Percentiles rank a stretch among this genome's conserved stretches.
These are phyloP conservation scores for Ficedula albicollis DNA, from an alignment of 2,797 vertebrate species.

Conservation along the genomic window DNA sequence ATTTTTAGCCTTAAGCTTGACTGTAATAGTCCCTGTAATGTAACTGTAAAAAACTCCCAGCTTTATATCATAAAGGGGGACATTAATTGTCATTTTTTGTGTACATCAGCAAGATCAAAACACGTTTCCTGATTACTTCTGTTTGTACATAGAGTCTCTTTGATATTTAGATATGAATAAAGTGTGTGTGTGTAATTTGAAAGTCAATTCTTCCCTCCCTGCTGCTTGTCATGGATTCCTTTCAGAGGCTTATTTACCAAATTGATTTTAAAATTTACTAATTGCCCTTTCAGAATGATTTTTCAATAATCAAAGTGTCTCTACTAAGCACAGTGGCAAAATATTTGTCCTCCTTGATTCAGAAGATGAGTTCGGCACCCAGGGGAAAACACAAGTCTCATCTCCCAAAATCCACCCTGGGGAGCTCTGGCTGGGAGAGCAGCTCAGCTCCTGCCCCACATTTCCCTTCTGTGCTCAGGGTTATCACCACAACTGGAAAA, in stretches of 20 bases:
- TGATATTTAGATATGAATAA: slow-evolving; percentile 58
- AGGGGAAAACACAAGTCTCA: not conserved
- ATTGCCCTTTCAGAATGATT: slow-evolving; percentile 42
- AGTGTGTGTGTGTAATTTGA: slow-evolving; percentile 38
- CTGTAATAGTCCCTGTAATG: slow-evolving; percentile 52
- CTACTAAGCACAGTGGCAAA: not conserved
- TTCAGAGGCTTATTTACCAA: slow-evolving; percentile 43
- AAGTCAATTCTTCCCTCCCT: slow-evolving; percentile 44
- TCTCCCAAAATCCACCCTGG: not conserved
- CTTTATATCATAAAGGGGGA: slow-evolving; percentile 45
- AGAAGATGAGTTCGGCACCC: accelerated
- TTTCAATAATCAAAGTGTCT: slow-evolving; percentile 46
- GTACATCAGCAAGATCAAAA: slow-evolving; percentile 67
- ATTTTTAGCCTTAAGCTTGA: slow-evolving; percentile 62
- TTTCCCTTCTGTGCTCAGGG: not conserved
- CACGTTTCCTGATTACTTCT: slow-evolving; percentile 40
- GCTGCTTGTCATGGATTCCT: slow-evolving; percentile 42
- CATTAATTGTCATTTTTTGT: slow-evolving; percentile 65
- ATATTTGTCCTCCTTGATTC: slow-evolving; percentile 1
- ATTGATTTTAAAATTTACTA: slow-evolving; percentile 53
- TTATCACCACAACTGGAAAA: too few relatives aligned
- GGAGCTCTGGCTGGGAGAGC: not conserved
- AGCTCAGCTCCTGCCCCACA: not conserved
- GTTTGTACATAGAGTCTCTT: slow-evolving; percentile 40
- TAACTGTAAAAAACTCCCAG: slow-evolving; percentile 55